These are phyloP conservation scores for Linyphia triangularis DNA, from an alignment of 2,888 invertebrate genomes.

Conservation along the genomic window DNA sequence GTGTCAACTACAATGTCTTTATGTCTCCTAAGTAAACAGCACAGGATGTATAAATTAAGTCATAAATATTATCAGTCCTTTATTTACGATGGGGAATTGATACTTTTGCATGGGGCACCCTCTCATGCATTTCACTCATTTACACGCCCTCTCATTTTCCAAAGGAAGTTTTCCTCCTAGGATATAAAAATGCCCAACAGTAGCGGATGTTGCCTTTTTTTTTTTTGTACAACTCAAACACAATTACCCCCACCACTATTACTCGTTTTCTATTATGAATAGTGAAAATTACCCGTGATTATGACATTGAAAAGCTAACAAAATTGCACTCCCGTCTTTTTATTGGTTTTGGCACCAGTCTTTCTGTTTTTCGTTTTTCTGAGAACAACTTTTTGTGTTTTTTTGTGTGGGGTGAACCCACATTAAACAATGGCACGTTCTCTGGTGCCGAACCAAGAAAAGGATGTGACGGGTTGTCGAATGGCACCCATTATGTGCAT, in stretches of 20 bases:
- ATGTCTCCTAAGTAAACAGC: background rate
- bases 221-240: conserved; percentile 19
- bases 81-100: background rate
- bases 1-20: background rate
- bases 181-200: conserved; percentile 2
- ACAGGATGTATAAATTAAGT: background rate
- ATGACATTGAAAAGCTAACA: conserved; percentile 72
- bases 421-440: conserved; percentile 31
- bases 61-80: background rate
- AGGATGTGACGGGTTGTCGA: conserved; percentile 62
- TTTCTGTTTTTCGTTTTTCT: conserved; percentile 17
- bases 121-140: conserved; percentile 8
- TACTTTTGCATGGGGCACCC: background rate
- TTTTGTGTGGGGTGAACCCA: background rate
- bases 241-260: conserved; percentile 33
- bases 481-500: conserved; percentile 68
- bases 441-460: conserved; percentile 5
- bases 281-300: conserved; percentile 74
- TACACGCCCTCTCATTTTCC: conserved; percentile 40
- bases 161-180: conserved; percentile 1
- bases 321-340: conserved; percentile 65
- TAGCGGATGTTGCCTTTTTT: conserved; percentile 59
- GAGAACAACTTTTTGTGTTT: background rate
- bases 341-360: conserved; percentile 58
- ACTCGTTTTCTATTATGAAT: conserved; percentile 68